Base-by-base conservation (phyloP, 2,888 invertebrate species). In the Baronia brevicornis region DNA sequence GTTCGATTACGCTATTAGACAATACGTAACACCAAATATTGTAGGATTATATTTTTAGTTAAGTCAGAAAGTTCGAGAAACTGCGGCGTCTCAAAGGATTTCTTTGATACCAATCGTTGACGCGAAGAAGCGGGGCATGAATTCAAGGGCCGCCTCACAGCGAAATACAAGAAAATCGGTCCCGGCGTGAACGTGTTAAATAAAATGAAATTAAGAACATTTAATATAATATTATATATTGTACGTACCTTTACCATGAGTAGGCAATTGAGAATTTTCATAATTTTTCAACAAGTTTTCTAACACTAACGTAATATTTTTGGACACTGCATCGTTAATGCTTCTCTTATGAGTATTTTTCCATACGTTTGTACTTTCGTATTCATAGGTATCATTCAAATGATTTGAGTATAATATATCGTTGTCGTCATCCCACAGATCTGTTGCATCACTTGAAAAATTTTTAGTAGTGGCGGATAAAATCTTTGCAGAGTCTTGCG, bases 211-310 rank as follows among this genome's bases (percentile, higher is more conserved):
- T 3, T 12, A 1, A 2, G n/a, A 6, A 23, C 3, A 6, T 23
- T 12, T 12, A 23, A 12, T 12, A 11, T 1, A 25, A 12, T 10
- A 9, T 12, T 19, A 13, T 18, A 10, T 7, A 12, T 14, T 3
- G 20, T 21, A 3, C 29, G 27, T 69, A 94, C 94, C 95, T 88
- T 91, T 90, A 22, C 92, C 93, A 60, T 94, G 94, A n/a, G 93
- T 93, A 3, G 96, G 95, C 42, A 95, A 77, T 59, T 95, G 94
- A 11, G 93, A 94, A 62, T 93, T 94, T 67, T 96, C 95, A 63
- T 96, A 96, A 69, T 95, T 92, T 75, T 95, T 93, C 49, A 96
- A 84, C 19, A 96, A 86, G 63, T 94, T 94, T 60, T 95, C 95
- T 46, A 96, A 75, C 3, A 95, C 90, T 59, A 90, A 87, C 0